Conservation (phyloP, 2,113 vertebrate species). For the Ailuropoda melanoleuca region DNA sequence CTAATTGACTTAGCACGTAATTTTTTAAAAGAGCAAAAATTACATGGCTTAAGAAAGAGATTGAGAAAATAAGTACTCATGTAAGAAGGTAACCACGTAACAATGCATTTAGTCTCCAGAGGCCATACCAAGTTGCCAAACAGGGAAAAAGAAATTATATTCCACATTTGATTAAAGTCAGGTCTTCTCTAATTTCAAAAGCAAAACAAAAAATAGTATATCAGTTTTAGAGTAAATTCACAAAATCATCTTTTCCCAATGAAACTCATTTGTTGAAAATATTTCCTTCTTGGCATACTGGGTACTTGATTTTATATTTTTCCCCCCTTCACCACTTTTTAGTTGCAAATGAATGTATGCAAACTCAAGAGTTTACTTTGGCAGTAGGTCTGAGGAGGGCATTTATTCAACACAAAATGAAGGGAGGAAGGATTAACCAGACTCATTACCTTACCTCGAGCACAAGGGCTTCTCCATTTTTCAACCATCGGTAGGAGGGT, state of each 20-base stretch:
- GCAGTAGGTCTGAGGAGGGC: background rate
- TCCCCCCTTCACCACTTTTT: background rate
- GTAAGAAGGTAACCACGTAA: background rate
- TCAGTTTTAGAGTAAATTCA: background rate
- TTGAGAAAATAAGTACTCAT: background rate
- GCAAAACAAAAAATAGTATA: background rate
- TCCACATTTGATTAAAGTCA: background rate
- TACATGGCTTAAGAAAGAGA: background rate
- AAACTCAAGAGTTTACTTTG: background rate
- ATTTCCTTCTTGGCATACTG: background rate
- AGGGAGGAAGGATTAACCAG: background rate
- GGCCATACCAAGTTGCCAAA: background rate
- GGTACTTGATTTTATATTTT: background rate
- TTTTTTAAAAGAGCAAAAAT: background rate
- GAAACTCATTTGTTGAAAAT: background rate
- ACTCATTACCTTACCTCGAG: constrained; percentile 85
- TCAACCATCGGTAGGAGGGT: constrained; percentile 95
- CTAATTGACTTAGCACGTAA: background rate
- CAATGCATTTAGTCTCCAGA: background rate
- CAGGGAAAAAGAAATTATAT: background rate
- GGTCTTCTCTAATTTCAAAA: background rate
- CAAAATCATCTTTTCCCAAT: background rate
- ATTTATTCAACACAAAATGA: background rate
- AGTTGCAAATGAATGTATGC: background rate
- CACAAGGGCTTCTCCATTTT: constrained; percentile 88